Conservation (phyloP, 2,888 invertebrate species). For the Cosmia trapezina region DNA sequence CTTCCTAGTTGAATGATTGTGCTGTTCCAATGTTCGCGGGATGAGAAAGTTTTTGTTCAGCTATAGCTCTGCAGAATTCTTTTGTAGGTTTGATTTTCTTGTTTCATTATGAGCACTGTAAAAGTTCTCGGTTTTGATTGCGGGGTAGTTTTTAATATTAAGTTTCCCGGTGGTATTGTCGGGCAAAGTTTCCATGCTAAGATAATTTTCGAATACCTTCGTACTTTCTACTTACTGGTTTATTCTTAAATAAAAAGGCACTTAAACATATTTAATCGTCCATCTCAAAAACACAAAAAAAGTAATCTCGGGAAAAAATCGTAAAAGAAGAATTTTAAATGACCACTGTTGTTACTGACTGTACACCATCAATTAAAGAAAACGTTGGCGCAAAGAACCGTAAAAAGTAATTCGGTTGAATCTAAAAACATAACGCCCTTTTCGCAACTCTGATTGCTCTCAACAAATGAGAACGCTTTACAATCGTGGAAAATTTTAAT, state of each 20-base stretch:
- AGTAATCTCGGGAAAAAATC: conserved; percentile 27
- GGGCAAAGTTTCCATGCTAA: conserved; percentile 18
- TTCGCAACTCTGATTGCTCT: conserved; percentile 75
- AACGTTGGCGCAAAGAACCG: conserved; percentile 54
- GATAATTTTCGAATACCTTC: conserved; percentile 1
- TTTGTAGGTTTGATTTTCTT: conserved; percentile 74
- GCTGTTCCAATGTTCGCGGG: conserved; percentile 86
- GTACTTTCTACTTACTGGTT: neutral
- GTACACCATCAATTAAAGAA: conserved; percentile 62
- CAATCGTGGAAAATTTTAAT: conserved; percentile 79
- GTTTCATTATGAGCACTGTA: conserved; percentile 66
- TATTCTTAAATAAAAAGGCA: neutral
- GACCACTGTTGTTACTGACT: conserved; percentile 51
- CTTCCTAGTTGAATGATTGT: conserved; percentile 88
- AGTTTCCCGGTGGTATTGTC: conserved; percentile 8
- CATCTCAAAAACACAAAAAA: conserved; percentile 30
- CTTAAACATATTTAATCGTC: conserved; percentile 2
- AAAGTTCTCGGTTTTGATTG: conserved; percentile 57
- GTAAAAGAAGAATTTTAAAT: conserved; percentile 55
- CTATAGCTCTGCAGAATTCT: conserved; percentile 79
- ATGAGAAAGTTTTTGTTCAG: conserved; percentile 84
- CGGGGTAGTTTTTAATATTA: conserved; percentile 55
- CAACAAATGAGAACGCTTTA: conserved; percentile 78
- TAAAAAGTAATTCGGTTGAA: conserved; percentile 67
- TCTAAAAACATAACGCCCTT: conserved; percentile 76